Evolutionary conservation across 2,113 vertebrate species (phyloP).

Genomic region (Petromus typicus): DNA sequence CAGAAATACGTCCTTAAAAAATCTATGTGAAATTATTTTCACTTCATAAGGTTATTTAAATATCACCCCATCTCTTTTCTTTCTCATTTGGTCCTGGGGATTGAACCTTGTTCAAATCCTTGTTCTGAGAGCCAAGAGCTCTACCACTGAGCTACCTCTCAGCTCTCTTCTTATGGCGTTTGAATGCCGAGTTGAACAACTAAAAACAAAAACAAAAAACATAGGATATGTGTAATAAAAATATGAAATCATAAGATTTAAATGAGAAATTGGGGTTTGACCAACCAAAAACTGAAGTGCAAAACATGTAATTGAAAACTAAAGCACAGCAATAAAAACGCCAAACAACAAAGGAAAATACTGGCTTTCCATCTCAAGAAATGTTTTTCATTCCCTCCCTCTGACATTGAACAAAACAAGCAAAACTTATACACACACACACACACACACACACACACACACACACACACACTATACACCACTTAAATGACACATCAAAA

Average conservation of each 20-base stretch:
- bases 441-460: not conserved
- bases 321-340: not conserved
- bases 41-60: not conserved
- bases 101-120: not conserved
- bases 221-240: slow-evolving; percentile 24
- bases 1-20: not conserved
- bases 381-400: slow-evolving; percentile 14
- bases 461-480: not conserved
- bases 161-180: not conserved
- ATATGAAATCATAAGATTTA: not conserved
- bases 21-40: slow-evolving; percentile 28
- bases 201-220: not conserved
- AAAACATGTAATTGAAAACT: slow-evolving; percentile 60
- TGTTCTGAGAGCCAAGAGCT: not conserved
- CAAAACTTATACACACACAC: not conserved
- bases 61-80: not conserved
- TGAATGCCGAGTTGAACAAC: not conserved
- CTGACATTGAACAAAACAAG: not conserved
- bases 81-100: not conserved
- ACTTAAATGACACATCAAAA: slow-evolving; percentile 40
- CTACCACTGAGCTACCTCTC: not conserved
- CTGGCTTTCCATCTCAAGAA: not conserved
- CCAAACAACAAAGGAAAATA: slow-evolving; percentile 33
- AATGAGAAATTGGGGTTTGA: slow-evolving; percentile 5
- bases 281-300: slow-evolving; percentile 11